Base-by-base conservation (phyloP, 2,797 vertebrate species). In the Balearica regulorum region DNA sequence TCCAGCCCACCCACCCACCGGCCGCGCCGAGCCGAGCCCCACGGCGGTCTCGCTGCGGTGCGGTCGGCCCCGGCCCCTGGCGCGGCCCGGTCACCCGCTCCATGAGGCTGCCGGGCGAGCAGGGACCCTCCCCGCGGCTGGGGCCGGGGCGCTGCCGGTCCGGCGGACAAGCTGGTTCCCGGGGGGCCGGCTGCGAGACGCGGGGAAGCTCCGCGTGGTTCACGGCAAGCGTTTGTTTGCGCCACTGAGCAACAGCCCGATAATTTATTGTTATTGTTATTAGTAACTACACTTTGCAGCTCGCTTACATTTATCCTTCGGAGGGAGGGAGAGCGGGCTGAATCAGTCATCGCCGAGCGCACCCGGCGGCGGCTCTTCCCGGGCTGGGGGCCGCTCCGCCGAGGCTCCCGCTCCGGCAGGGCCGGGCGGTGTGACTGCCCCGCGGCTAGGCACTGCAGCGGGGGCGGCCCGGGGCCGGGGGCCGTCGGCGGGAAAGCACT, bases 261-360 rank as follows among this genome's bases (percentile, higher is more conserved):
- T 83, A 94, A 94, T 94, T 94, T 94, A 94, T 92, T 90, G 96
- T 92, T 92, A 93, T 90, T 68, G 87, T 87, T 90, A 92, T 86
- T 81, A 86, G 94, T 94, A 96, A 95, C 93, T 91, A 92, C 96
- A 94, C 87, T 94, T 93, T 58, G 87, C 92, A 66, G 80, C 84
- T 78, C 81, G 87, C 93, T 95, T 71, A 61, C 93, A 95, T 89
- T 82, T 66, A 64, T 96, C 91, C 93, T 93, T 95, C 61, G 35
- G 73, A 92, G 19, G 61, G 11, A 60, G 61, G 70, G 31, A 78
- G 77, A 6, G 54, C 28, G 35, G 54, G 55, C 31, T 54, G 70
- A 28, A 75, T 68, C 89, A 37, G 57, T 62, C 73, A 69, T 12
- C 2, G 24, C 72, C 54, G 35, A 66, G 49, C 33, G n/a, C 64